These are phyloP conservation scores for Enteromius paludinosus DNA, from an alignment of 2,797 vertebrate genomes.

Conservation along the genomic window DNA sequence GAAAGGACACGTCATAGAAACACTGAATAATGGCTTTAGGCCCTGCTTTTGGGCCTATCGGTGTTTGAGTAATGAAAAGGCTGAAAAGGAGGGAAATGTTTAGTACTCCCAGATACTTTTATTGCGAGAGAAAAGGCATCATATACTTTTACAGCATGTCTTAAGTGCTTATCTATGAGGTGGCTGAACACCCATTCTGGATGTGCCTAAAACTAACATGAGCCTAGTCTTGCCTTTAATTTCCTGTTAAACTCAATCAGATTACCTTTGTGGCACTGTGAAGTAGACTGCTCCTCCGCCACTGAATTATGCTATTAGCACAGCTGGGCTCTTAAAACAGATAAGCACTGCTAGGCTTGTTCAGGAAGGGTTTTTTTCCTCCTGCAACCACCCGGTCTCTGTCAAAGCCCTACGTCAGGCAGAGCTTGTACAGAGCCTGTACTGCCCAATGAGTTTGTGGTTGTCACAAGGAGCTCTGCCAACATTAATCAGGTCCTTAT, in stretches of 20 bases:
- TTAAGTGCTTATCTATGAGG: constrained; percentile 64
- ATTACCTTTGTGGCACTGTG: constrained; percentile 63
- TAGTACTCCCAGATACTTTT: constrained; percentile 52
- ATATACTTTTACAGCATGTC: constrained; percentile 57
- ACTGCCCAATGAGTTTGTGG: not conserved
- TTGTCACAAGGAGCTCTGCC: not conserved
- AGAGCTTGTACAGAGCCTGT: constrained; percentile 9
- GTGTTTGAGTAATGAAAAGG: constrained; percentile 41
- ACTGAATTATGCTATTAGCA: constrained; percentile 66
- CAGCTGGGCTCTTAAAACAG: constrained; percentile 60
- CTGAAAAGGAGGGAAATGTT: constrained; percentile 42
- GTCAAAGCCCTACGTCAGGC: constrained; percentile 3
- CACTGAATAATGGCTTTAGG: constrained; percentile 40
- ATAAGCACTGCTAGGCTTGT: constrained; percentile 60
- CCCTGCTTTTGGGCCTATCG: constrained; percentile 38
- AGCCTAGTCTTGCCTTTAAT: constrained; percentile 64
- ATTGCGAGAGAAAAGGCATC: constrained; percentile 57
- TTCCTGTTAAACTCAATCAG: constrained; percentile 65
- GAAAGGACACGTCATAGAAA: constrained; percentile 27
- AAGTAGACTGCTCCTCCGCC: constrained; percentile 57
- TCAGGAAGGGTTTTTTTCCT: constrained; percentile 36
- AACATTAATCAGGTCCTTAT: not conserved
- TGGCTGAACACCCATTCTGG: constrained; percentile 60
- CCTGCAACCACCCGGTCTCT: constrained; percentile 30
- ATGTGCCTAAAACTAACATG: constrained; percentile 64